Percentiles rank a stretch among this genome's conserved stretches.
Evolutionary conservation across 2,113 vertebrate species (phyloP).

Genomic region (Aplodontia rufa): DNA sequence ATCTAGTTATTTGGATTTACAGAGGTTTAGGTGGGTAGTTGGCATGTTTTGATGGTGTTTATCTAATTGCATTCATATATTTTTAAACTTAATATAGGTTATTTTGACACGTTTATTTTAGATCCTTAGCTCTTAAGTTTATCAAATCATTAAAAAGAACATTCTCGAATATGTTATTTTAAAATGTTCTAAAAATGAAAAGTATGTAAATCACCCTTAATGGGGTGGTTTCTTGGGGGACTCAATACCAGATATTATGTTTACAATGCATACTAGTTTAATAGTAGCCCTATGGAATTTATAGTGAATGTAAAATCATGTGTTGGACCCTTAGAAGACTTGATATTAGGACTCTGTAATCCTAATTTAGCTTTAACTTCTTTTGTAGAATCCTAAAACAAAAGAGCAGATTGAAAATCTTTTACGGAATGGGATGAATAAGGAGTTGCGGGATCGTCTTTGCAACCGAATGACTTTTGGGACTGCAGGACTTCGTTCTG

Average conservation of each 20-base stretch:
- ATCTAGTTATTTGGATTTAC: background rate
- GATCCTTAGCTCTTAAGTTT: conserved; percentile 13
- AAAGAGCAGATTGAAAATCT: conserved; percentile 90
- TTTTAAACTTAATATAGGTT: background rate
- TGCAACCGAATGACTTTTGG: conserved; percentile 93
- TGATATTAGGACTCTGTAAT: conserved; percentile 19
- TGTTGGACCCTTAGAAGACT: background rate
- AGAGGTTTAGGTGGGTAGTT: background rate
- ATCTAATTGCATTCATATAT: background rate
- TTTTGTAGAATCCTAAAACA: conserved; percentile 89
- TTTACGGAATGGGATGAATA: conserved; percentile 82
- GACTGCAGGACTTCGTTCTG: conserved; percentile 93
- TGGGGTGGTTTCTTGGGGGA: background rate
- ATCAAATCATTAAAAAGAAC: background rate
- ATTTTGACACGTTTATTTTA: conserved; percentile 9
- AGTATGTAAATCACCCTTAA: background rate
- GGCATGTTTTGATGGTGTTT: conserved; percentile 20
- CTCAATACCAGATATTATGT: background rate
- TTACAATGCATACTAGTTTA: background rate
- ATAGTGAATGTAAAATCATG: background rate
- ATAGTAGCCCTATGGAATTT: background rate
- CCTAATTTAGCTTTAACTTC: background rate
- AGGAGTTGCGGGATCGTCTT: conserved; percentile 89
- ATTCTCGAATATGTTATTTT: background rate
- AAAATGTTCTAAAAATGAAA: conserved; percentile 19